These are phyloP conservation scores for Phoxinus phoxinus DNA, from an alignment of 2,113 vertebrate species.

Conservation along the genomic window DNA sequence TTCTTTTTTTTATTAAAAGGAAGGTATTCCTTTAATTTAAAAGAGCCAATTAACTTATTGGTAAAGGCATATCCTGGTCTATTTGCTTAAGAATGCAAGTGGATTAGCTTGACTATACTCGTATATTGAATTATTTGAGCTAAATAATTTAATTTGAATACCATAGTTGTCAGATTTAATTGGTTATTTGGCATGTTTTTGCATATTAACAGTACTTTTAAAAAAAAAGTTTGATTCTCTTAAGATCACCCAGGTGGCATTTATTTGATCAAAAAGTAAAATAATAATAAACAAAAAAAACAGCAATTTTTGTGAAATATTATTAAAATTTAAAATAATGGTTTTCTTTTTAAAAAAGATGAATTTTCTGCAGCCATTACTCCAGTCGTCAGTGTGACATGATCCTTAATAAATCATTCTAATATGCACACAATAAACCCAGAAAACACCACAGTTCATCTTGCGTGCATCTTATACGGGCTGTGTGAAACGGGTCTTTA, in stretches of 20 bases:
- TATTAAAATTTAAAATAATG: neutral
- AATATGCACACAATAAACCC: too few species aligned
- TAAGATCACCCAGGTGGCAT: neutral
- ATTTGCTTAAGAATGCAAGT: neutral
- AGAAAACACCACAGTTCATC: too few species aligned
- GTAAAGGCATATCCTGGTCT: neutral
- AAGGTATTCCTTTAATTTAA: neutral
- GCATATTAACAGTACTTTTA: neutral
- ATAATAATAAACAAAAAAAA: neutral
- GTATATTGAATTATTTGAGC: neutral
- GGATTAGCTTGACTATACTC: neutral
- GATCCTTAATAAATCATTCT: neutral
- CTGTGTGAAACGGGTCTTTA: too few species aligned
- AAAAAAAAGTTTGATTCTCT: neutral
- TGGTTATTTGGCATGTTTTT: neutral
- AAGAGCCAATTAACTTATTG: neutral
- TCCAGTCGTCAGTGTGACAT: neutral
- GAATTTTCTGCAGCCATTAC: neutral
- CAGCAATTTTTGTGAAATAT: neutral
- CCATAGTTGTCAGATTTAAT: neutral
- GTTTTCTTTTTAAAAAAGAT: neutral
- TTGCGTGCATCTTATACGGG: too few species aligned
- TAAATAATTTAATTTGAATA: neutral
- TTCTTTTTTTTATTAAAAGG: neutral
- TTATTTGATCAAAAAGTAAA: neutral